These are phyloP conservation scores for Prochilodus magdalenae DNA, from an alignment of 2,113 vertebrate genomes.

Conservation along the genomic window DNA sequence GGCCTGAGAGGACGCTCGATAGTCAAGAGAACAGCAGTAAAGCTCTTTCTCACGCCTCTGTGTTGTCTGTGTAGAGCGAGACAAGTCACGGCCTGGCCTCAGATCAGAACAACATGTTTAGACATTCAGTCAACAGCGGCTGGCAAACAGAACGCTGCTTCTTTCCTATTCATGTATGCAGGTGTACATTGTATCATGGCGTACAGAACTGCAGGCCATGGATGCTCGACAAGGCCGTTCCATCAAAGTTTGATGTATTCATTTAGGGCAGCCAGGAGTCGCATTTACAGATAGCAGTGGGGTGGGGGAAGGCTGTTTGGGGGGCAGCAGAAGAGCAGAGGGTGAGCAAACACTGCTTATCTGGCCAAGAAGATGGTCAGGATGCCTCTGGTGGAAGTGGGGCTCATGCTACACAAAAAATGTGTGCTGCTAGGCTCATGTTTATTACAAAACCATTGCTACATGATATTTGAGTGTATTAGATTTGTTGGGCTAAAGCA, in stretches of 20 bases:
- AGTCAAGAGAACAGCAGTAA: background rate
- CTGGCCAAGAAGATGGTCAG: conserved; percentile 42
- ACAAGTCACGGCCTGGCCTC: conserved; percentile 60
- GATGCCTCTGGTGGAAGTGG: conserved; percentile 58
- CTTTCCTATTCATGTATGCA: conserved; percentile 79
- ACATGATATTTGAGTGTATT: too few relatives aligned
- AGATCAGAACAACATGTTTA: conserved; percentile 75
- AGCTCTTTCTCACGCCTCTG: conserved; percentile 6
- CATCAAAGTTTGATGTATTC: conserved; percentile 79
- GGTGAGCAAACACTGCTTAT: conserved; percentile 63
- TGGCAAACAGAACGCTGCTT: conserved; percentile 56
- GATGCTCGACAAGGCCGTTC: conserved; percentile 58
- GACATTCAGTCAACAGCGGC: conserved; percentile 75
- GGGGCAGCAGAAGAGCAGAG: conserved; percentile 49
- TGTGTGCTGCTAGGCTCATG: too few relatives aligned
- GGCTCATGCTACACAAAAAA: conserved; percentile 40
- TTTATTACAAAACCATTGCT: too few relatives aligned
- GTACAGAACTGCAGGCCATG: conserved; percentile 59
- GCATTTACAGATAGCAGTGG: conserved; percentile 75
- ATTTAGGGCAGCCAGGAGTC: conserved; percentile 66
- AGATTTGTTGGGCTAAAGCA: too few relatives aligned
- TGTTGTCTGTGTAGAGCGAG: conserved; percentile 38
- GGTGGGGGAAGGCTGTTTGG: conserved; percentile 60
- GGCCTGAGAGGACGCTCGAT: background rate
- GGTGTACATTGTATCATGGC: conserved; percentile 76